Conservation (phyloP, 1,140 invertebrate species). For the Bacillus rossius region DNA sequence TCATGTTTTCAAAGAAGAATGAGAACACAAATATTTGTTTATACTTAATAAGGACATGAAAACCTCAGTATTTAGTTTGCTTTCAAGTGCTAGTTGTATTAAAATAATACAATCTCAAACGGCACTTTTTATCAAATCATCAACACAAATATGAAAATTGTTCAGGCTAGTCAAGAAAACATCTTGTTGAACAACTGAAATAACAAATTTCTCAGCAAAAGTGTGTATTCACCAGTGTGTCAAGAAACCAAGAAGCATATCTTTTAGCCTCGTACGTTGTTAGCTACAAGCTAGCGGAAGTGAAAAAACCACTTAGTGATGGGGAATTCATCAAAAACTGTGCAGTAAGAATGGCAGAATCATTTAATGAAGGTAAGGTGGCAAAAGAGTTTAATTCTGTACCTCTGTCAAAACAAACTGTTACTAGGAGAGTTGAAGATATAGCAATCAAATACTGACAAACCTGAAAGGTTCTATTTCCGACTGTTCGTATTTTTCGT, state of each 20-base stretch:
- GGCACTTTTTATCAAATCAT: too few relatives aligned
- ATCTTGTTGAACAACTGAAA: too few relatives aligned
- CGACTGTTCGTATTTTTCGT: neutral
- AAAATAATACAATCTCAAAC: too few relatives aligned
- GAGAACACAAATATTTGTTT: too few relatives aligned
- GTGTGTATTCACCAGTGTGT: neutral
- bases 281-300: neutral
- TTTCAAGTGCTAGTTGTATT: too few relatives aligned
- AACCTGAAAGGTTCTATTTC: neutral
- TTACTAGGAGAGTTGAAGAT: conserved; percentile 1
- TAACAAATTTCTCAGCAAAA: neutral
- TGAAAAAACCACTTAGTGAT: conserved; percentile 2
- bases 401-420: conserved; percentile 6
- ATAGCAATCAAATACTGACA: neutral
- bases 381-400: conserved; percentile 1
- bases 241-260: neutral
- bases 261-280: neutral
- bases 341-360: conserved; percentile 4
- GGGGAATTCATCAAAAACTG: conserved; percentile 1
- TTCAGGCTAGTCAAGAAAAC: too few relatives aligned
- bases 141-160: too few relatives aligned
- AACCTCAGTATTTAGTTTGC: too few relatives aligned
- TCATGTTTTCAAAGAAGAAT: too few relatives aligned
- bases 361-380: conserved; percentile 1
- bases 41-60: too few relatives aligned